Evolutionary conservation across 2,113 vertebrate genomes (phyloP).

Genomic region (Pterophyllum scalare): DNA sequence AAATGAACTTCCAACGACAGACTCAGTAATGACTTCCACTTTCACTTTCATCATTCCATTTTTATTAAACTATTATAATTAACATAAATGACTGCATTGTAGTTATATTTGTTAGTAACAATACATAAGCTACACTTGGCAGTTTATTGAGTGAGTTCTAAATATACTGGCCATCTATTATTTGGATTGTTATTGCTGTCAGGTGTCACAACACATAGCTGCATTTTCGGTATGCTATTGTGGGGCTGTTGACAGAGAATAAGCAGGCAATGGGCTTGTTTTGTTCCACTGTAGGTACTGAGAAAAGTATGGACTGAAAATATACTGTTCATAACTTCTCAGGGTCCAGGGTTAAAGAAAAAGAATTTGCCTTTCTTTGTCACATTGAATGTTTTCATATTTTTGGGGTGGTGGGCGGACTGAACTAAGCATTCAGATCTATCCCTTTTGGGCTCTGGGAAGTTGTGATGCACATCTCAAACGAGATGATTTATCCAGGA

Average conservation of each 20-base stretch:
- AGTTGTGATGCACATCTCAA: neutral
- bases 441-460: neutral
- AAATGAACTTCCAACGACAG: conserved; percentile 52
- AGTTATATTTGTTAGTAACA: neutral
- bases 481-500: neutral
- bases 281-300: neutral
- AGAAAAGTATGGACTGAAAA: neutral
- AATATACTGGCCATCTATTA: neutral
- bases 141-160: neutral
- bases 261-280: neutral
- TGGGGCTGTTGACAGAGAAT: neutral
- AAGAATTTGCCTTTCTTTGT: neutral
- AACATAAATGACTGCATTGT: neutral
- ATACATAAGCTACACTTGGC: neutral
- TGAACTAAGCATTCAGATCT: neutral
- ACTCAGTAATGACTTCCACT: conserved; percentile 26
- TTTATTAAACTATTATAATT: neutral
- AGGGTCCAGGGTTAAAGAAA: neutral
- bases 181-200: neutral
- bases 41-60: neutral
- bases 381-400: neutral
- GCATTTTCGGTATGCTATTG: neutral
- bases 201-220: neutral
- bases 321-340: neutral
- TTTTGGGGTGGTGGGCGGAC: neutral